Base-by-base conservation (phyloP, 2,113 vertebrate genomes). In the Plectropomus leopardus region DNA sequence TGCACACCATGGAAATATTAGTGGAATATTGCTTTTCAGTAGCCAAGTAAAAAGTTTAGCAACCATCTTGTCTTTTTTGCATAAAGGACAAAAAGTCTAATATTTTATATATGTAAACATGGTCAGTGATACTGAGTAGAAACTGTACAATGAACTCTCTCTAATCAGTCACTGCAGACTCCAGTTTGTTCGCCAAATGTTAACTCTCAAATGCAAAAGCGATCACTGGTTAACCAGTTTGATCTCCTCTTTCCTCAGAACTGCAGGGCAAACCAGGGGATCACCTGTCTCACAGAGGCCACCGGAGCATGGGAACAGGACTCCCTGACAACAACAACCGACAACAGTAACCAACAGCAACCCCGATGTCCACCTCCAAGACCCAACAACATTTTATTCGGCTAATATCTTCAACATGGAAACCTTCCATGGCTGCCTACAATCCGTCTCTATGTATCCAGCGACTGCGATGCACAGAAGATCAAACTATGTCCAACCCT, bases 211-310 rank as follows among this genome's bases (percentile, higher is more conserved):
- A 57, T 40, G 42, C 61, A 54, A 15, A 54, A 30, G 19, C 6
- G 16, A 40, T 72, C 28, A 24, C 3, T 83, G 91, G 90, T 93
- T 70, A 36, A 72, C 11, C 61, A 83, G 48, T 83, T 86, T 92
- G 76, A 81, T 87, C 92, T 82, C 57, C 14, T 80, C 45, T 86
- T 36, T 60, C 17, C 65, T 61, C 82, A 99, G 98, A 96, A 89
- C 96, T 96, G 95, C 96, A 97, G 94, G 96, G 95, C 94, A 94
- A 96, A 96, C 95, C 96, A 94, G 96, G 96, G 95, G 96, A 96
- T 88, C 96, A 96, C 92, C 95, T 97, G 96, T 96, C 97, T 96
- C 96, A 95, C 95, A 94, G 97, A 95, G 95, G 96, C 94, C 96
- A 94, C 78, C 94, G 96, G 96, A 96, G 96, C 95, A 96, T 94